phyloP scores from a whole-genome alignment of 2,113 vertebrate genomes.

The Perca schrenkii region DNA sequence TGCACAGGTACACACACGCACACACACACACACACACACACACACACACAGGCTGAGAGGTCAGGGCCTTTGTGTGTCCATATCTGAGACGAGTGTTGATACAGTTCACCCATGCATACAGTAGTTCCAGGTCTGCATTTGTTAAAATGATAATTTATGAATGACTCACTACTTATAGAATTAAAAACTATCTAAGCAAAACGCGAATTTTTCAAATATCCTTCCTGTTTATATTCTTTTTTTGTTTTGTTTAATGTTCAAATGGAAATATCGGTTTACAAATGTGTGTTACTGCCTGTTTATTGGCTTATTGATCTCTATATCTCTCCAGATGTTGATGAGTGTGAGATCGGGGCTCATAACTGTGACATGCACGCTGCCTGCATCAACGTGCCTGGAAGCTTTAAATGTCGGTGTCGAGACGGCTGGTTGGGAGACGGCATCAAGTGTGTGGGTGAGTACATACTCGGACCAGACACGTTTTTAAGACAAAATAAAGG shows the following conservation, averaged over 20 bases:
- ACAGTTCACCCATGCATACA: conserved; percentile 58
- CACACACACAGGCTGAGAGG: background rate
- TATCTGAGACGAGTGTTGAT: conserved; percentile 6
- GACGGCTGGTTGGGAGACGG: conserved; percentile 93
- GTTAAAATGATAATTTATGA: conserved; percentile 34
- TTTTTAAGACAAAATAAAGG: background rate
- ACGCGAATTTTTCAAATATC: background rate
- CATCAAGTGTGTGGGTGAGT: conserved; percentile 92
- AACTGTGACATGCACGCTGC: conserved; percentile 92
- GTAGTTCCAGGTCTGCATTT: conserved; percentile 8
- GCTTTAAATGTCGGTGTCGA: conserved; percentile 94
- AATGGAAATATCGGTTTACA: background rate
- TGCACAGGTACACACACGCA: conserved; percentile 88
- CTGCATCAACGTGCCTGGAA: conserved; percentile 93
- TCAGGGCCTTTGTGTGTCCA: conserved; percentile 3
- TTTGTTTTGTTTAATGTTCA: background rate
- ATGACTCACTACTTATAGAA: background rate
- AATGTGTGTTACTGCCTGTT: background rate
- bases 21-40: conserved; percentile 14
- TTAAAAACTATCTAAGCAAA: conserved; percentile 12
- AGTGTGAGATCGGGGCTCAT: conserved; percentile 93
- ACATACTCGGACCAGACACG: background rate
- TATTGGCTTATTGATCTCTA: background rate
- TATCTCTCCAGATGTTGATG: conserved; percentile 88
- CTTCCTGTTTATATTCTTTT: background rate